phyloP scores from a whole-genome alignment of 2,113 vertebrate genomes.

The Pterocles burchelli region DNA sequence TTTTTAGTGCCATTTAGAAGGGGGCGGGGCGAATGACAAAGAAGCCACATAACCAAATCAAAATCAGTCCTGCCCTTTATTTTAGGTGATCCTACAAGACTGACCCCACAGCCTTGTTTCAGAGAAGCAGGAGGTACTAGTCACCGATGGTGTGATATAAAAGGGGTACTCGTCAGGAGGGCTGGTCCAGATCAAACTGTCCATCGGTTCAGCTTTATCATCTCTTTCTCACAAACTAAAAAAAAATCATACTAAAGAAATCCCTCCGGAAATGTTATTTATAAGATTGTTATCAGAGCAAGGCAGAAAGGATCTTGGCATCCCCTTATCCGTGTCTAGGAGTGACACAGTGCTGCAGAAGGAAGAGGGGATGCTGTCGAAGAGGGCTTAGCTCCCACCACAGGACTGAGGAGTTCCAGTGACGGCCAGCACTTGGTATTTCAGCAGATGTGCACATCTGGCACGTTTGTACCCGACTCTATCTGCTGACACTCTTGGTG shows the following conservation, averaged over 20 bases:
- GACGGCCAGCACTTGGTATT: not conserved
- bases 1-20: not conserved
- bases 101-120: not conserved
- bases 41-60: not conserved
- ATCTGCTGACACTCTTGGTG: not conserved
- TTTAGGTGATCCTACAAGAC: not conserved
- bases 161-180: not conserved
- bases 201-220: conserved; percentile 3
- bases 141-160: not conserved
- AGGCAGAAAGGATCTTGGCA: not conserved
- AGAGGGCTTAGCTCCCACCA: not conserved
- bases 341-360: not conserved
- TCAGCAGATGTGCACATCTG: not conserved
- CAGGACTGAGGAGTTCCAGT: not conserved
- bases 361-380: not conserved
- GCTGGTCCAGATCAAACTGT: not conserved
- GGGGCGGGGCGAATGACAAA: not conserved
- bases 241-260: not conserved
- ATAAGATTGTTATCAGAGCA: not conserved
- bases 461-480: not conserved
- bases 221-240: not conserved
- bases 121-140: not conserved
- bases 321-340: not conserved
- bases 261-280: not conserved
- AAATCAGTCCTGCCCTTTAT: not conserved